phyloP scores from a whole-genome alignment of 2,797 vertebrate species.

The Sebastes minor region DNA sequence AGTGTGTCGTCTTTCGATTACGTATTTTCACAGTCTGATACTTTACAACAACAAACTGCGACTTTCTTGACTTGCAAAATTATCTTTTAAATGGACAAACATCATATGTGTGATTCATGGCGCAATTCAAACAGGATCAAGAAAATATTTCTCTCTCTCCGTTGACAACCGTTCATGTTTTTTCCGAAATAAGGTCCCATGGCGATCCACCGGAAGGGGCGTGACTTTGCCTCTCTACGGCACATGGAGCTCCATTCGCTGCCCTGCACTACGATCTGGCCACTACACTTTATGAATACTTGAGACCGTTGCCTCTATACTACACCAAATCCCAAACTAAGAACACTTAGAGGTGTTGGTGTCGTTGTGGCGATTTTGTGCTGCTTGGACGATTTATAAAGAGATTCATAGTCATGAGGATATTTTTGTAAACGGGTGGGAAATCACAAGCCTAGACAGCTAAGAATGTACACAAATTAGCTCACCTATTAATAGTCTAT shows the following conservation, averaged over 20 bases:
- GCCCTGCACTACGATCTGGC: conserved; percentile 1
- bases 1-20: too few species aligned
- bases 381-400: conserved; percentile 41
- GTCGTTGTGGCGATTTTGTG: background rate
- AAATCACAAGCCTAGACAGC: conserved; percentile 73
- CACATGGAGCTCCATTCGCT: background rate
- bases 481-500: conserved; percentile 48
- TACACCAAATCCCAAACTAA: conserved; percentile 25
- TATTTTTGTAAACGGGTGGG: conserved; percentile 68
- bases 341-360: conserved; percentile 15
- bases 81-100: too few species aligned
- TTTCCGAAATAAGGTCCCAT: too few species aligned
- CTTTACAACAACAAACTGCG: too few species aligned
- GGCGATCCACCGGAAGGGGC: too few species aligned
- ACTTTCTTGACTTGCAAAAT: too few species aligned
- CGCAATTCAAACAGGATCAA: too few species aligned
- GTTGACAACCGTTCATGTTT: too few species aligned
- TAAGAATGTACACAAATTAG: conserved; percentile 78
- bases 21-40: too few species aligned
- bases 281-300: conserved; percentile 16
- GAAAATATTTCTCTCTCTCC: fast-evolving
- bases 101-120: too few species aligned
- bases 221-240: background rate
- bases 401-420: conserved; percentile 38
- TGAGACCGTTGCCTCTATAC: background rate